A percentile compares a stretch with the other conserved stretches of the same genome.
Conservation (phyloP, 2,797 vertebrate species). For the Argya squamiceps region DNA sequence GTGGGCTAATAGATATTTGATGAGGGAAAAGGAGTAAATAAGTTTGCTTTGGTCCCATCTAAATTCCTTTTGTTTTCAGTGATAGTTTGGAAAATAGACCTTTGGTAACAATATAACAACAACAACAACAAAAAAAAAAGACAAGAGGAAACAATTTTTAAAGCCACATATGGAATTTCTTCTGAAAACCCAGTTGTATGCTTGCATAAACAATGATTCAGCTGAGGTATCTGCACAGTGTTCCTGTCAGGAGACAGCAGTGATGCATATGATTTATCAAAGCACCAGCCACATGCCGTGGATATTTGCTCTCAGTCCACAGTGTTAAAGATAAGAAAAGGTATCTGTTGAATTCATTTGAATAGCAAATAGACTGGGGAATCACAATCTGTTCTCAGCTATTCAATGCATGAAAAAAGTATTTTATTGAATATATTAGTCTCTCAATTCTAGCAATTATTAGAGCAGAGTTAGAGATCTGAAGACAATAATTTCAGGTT, state of each 20-base stretch:
- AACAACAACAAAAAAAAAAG: not conserved
- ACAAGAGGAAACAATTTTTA: not conserved
- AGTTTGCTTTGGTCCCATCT: not conserved
- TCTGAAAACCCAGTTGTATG: not conserved
- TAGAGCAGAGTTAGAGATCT: constrained; percentile 11
- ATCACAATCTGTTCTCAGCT: constrained; percentile 56
- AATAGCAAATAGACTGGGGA: constrained; percentile 58
- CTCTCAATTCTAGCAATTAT: constrained; percentile 10
- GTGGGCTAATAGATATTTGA: not conserved
- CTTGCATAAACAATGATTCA: constrained; percentile 7
- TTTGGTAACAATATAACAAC: not conserved
- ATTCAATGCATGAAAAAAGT: constrained; percentile 3
- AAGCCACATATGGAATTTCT: not conserved
- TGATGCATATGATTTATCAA: not conserved
- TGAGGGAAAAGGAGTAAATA: not conserved
- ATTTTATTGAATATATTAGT: constrained; percentile 53
- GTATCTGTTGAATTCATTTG: constrained; percentile 63
- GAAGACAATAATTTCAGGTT: constrained; percentile 24
- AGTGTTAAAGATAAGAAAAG: constrained; percentile 51
- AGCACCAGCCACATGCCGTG: not conserved
- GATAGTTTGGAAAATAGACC: not conserved
- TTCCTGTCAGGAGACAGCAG: constrained; percentile 15
- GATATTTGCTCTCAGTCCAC: constrained; percentile 13
- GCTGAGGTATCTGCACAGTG: not conserved
- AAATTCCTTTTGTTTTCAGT: not conserved